A percentile compares a stretch with the other conserved stretches of the same genome.
Conservation (phyloP, 2,797 vertebrate species). For the Psittacula derbiana region DNA sequence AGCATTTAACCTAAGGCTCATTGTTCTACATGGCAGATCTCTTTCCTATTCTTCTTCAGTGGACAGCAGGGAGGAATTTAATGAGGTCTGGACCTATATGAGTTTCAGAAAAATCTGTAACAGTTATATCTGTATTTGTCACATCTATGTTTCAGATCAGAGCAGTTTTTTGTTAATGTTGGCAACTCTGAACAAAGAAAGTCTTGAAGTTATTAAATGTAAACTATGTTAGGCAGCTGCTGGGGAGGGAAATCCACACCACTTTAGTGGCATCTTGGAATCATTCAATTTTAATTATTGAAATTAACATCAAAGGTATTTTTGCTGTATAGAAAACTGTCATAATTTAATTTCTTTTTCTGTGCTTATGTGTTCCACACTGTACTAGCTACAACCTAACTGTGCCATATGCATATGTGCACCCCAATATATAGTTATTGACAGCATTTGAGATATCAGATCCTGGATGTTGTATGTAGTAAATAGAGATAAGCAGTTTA, state of each 20-base stretch:
- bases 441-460: not conserved
- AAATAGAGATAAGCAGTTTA: not conserved
- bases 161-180: not conserved
- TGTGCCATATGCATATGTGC: not conserved
- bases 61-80: not conserved
- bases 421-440: not conserved
- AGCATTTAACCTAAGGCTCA: not conserved
- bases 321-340: not conserved
- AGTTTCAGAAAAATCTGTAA: not conserved
- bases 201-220: not conserved
- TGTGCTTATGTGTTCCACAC: not conserved
- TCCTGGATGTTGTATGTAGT: not conserved
- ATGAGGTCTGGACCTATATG: not conserved
- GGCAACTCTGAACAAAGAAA: not conserved
- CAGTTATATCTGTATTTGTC: not conserved
- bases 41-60: not conserved
- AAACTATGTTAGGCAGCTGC: not conserved
- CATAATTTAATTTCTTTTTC: not conserved
- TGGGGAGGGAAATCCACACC: not conserved
- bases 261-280: not conserved
- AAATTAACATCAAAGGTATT: not conserved
- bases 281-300: not conserved
- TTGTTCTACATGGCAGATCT: not conserved
- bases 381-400: not conserved
- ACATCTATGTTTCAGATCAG: not conserved